Percentiles rank a stretch among this genome's conserved stretches.
These are phyloP conservation scores for Theretra japonica DNA, from an alignment of 2,888 invertebrate genomes.

Conservation along the genomic window DNA sequence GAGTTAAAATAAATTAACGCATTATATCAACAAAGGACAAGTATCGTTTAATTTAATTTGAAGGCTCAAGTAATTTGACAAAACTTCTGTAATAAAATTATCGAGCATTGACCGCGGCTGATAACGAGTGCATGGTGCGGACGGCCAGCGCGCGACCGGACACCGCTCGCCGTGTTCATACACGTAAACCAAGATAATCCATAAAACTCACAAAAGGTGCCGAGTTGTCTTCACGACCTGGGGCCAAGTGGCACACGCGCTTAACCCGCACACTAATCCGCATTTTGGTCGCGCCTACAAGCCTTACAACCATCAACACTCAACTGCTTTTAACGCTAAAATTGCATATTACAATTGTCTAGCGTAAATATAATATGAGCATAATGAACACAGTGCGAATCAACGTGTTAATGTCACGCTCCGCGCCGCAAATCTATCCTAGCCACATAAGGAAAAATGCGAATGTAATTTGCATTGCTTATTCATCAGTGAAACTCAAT, in stretches of 20 bases:
- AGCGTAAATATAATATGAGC: neutral
- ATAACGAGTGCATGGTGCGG: constrained; percentile 68
- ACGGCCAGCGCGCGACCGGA: constrained; percentile 69
- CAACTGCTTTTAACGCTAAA: neutral
- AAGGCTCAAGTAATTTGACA: constrained; percentile 80
- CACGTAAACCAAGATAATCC: constrained; percentile 81
- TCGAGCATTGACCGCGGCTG: constrained; percentile 78
- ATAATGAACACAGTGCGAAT: constrained; percentile 1
- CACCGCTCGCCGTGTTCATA: constrained; percentile 76
- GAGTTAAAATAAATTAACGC: constrained; percentile 54
- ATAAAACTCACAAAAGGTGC: constrained; percentile 82
- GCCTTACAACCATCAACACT: neutral
- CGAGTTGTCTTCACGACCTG: constrained; percentile 74
- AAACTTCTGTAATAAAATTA: constrained; percentile 84
- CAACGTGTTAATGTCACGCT: neutral
- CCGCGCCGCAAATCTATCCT: constrained; percentile 6
- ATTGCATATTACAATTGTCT: neutral
- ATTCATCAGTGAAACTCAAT: constrained; percentile 76
- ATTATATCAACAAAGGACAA: constrained; percentile 72
- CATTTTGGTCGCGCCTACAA: neutral
- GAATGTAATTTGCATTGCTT: constrained; percentile 69
- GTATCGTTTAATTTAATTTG: constrained; percentile 82
- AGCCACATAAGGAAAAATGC: constrained; percentile 36
- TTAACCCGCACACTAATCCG: constrained; percentile 40
- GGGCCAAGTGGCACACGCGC: constrained; percentile 53